Evolutionary conservation across 2,888 invertebrate genomes (phyloP).

Genomic region (Limenitis camilla): DNA sequence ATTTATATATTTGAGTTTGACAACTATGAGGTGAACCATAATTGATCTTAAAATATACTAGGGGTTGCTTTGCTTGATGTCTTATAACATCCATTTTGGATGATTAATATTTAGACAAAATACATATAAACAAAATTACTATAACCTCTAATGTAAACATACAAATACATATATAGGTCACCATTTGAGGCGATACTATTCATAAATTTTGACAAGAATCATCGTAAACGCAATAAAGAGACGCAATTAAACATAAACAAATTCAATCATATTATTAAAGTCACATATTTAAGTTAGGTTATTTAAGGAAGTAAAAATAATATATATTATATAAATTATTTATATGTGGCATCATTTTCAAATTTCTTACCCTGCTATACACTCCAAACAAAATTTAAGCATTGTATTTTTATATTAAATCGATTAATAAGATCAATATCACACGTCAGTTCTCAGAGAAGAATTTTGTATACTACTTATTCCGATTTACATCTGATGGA

Average conservation of each 20-base stretch:
- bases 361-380: slow-evolving; percentile 55
- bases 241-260: too few relatives aligned
- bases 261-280: too few relatives aligned
- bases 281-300: too few relatives aligned
- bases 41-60: not conserved
- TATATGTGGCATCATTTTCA: not conserved
- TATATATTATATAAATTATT: not conserved
- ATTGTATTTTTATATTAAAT: slow-evolving; percentile 39
- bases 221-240: too few relatives aligned
- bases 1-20: slow-evolving; percentile 16
- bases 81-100: too few relatives aligned
- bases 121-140: too few relatives aligned
- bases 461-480: slow-evolving; percentile 31
- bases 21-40: slow-evolving; percentile 1
- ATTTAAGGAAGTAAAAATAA: too few relatives aligned
- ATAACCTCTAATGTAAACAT: too few relatives aligned
- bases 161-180: too few relatives aligned
- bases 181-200: too few relatives aligned
- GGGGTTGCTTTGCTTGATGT: not conserved
- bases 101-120: too few relatives aligned
- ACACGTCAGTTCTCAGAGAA: slow-evolving; percentile 28
- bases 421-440: slow-evolving; percentile 27
- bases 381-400: slow-evolving; percentile 66
- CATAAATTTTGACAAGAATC: too few relatives aligned
- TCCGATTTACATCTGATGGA: slow-evolving; percentile 30